Conservation (phyloP, 2,113 vertebrate species). For the Tiliqua scincoides region DNA sequence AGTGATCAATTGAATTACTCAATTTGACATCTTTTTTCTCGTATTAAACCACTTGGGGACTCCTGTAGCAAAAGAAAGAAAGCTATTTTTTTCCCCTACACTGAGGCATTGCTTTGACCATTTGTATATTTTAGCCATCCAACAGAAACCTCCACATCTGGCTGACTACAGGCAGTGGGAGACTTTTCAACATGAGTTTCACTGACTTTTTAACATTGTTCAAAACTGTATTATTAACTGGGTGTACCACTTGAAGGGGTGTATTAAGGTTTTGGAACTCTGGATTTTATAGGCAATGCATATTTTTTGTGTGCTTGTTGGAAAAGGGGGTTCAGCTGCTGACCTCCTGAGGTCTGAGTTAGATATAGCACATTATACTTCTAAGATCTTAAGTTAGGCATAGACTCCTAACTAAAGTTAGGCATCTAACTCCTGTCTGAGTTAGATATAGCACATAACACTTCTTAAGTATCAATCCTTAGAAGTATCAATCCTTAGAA, state of each 20-base stretch:
- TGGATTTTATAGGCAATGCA: neutral
- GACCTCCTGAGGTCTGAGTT: neutral
- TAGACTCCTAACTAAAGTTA: too few species aligned
- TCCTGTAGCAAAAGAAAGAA: neutral
- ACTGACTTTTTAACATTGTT: neutral
- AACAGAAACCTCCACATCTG: neutral
- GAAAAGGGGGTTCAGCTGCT: neutral
- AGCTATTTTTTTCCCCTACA: neutral
- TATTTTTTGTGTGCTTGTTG: neutral
- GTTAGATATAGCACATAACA: too few species aligned
- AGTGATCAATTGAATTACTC: rapidly evolving
- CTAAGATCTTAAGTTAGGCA: neutral
- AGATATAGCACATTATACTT: neutral
- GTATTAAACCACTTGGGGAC: neutral
- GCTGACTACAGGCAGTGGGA: neutral
- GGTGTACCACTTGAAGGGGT: neutral
- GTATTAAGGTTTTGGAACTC: neutral
- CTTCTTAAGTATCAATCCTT: too few species aligned
- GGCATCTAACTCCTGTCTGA: too few species aligned
- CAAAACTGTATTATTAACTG: neutral
- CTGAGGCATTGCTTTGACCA: neutral
- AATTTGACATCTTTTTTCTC: neutral
- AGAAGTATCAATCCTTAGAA: too few species aligned
- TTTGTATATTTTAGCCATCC: neutral
- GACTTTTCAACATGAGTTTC: neutral